phyloP scores from a whole-genome alignment of 2,113 vertebrate genomes.

The Corythoichthys intestinalis region DNA sequence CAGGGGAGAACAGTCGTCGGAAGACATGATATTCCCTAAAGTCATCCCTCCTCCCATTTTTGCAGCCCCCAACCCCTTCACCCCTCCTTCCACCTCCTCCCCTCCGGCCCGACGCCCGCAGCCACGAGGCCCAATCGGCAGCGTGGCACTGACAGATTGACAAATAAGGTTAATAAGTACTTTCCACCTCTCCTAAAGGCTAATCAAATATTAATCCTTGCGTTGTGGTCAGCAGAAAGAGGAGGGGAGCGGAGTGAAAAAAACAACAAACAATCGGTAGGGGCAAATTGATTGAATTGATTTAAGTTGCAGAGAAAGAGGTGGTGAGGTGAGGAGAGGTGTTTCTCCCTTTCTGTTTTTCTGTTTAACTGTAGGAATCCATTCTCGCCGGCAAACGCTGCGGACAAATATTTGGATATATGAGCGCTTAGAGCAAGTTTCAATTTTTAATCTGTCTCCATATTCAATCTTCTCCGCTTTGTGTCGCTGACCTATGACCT shows the following conservation, averaged over 20 bases:
- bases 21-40: slow-evolving; percentile 65
- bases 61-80: not conserved
- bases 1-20: slow-evolving; percentile 56
- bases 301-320: slow-evolving; percentile 57
- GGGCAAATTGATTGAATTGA: slow-evolving; percentile 88
- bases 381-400: slow-evolving; percentile 48
- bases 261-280: slow-evolving; percentile 88
- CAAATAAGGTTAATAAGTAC: slow-evolving; percentile 96
- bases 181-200: slow-evolving; percentile 90
- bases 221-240: slow-evolving; percentile 96
- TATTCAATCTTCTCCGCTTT: slow-evolving; percentile 15
- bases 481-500: slow-evolving; percentile 4
- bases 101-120: slow-evolving; percentile 30
- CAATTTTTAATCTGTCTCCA: slow-evolving; percentile 56
- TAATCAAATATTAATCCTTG: slow-evolving; percentile 99
- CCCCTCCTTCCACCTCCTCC: slow-evolving; percentile 16
- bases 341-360: not conserved
- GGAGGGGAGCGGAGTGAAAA: slow-evolving; percentile 66
- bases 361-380: slow-evolving; percentile 53
- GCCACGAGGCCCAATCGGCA: slow-evolving; percentile 74
- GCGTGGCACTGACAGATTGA: slow-evolving; percentile 88
- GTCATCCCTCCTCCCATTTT: slow-evolving; percentile 41
- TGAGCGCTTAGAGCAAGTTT: slow-evolving; percentile 59
- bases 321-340: slow-evolving; percentile 14
- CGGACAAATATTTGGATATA: slow-evolving; percentile 63